phyloP scores from a whole-genome alignment of 2,888 invertebrate genomes.

The Dione juno region DNA sequence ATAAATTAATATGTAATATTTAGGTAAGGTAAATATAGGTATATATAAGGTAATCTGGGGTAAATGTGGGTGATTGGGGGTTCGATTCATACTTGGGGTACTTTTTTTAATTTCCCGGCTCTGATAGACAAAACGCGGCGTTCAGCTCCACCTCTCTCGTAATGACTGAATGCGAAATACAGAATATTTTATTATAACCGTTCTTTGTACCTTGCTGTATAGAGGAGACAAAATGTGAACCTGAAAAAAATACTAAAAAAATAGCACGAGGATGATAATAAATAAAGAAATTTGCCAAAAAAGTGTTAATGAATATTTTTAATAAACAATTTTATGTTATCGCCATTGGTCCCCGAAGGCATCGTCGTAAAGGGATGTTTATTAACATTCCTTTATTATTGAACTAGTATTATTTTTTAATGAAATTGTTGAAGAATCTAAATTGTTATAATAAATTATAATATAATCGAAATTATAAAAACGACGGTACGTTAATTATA shows the following conservation, averaged over 20 bases:
- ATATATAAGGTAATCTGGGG: too few species aligned
- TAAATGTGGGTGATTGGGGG: too few species aligned
- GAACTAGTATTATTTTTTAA: background rate
- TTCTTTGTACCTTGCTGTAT: too few species aligned
- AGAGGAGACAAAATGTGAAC: background rate
- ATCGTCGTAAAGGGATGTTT: background rate
- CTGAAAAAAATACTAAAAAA: background rate
- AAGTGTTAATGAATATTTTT: background rate
- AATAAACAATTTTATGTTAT: background rate
- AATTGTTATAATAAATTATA: too few species aligned
- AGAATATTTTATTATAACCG: too few species aligned
- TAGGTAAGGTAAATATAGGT: background rate
- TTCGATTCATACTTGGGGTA: too few species aligned
- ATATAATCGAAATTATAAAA: too few species aligned
- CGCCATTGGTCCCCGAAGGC: background rate
- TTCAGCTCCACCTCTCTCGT: too few species aligned
- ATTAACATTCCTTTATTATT: background rate
- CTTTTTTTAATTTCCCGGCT: too few species aligned
- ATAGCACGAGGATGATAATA: background rate
- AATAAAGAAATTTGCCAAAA: background rate
- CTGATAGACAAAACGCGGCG: too few species aligned
- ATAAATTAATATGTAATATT: background rate
- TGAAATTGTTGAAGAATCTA: background rate
- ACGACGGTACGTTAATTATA: background rate
- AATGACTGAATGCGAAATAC: too few species aligned